phyloP scores from a whole-genome alignment of 2,888 invertebrate genomes.

The Archips xylosteana region DNA sequence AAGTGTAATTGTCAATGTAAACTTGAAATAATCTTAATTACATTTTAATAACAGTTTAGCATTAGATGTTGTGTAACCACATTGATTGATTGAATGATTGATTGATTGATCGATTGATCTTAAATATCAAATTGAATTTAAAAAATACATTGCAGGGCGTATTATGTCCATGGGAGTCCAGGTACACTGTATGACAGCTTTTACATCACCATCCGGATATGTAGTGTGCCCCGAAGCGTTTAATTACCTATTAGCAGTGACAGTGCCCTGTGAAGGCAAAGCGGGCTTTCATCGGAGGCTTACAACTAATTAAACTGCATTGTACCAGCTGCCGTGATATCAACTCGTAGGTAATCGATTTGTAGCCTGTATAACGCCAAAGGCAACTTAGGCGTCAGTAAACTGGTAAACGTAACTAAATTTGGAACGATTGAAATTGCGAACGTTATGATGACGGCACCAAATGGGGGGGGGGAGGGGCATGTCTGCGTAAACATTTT shows the following conservation, averaged over 20 bases:
- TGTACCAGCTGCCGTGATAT: constrained; percentile 43
- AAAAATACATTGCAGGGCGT: no score
- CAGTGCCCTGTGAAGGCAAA: constrained; percentile 25
- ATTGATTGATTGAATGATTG: no score
- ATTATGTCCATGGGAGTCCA: no score
- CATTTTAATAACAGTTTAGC: no score
- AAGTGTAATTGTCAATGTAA: no score
- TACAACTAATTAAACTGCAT: constrained; percentile 46
- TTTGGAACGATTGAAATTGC: neutral
- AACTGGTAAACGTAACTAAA: neutral
- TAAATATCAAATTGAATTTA: no score
- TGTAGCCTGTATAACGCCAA: constrained; percentile 4
- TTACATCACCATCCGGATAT: neutral
- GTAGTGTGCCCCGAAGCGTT: constrained; percentile 37
- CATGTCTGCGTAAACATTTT: neutral
- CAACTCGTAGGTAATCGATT: constrained; percentile 31
- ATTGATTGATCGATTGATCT: no score
- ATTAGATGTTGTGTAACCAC: no score
- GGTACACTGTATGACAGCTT: no score
- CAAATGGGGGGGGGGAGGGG: neutral
- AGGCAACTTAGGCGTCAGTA: neutral
- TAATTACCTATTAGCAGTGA: constrained; percentile 44
- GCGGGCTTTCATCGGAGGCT: constrained; percentile 41
- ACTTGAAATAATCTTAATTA: no score
- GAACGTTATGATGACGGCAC: neutral